A percentile compares a stretch with the other conserved stretches of the same genome.
phyloP scores from a whole-genome alignment of 2,888 invertebrate species.

The Aleiodes alternator region DNA sequence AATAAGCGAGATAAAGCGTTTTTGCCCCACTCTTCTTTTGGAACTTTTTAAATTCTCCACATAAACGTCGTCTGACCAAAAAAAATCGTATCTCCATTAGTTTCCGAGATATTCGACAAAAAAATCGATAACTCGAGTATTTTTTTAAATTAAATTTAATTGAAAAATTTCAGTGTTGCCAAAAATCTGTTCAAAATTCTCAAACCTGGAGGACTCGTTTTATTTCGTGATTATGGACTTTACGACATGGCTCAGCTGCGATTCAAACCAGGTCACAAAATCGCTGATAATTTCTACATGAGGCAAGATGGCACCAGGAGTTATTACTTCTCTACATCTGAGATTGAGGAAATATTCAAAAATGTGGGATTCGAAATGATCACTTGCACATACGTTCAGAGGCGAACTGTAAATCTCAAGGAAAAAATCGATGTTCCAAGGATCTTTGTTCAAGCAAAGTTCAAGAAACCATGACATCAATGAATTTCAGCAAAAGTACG shows the following conservation, averaged over 20 bases:
- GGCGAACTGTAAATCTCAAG: constrained; percentile 94
- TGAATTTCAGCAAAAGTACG: constrained; percentile 3
- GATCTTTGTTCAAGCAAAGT: constrained; percentile 95
- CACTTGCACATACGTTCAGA: constrained; percentile 86
- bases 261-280: constrained; percentile 94
- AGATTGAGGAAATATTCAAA: constrained; percentile 81
- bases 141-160: too few relatives aligned
- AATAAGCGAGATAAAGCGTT: too few relatives aligned
- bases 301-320: constrained; percentile 96
- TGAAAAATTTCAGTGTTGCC: constrained; percentile 58
- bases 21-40: too few relatives aligned
- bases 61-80: too few relatives aligned
- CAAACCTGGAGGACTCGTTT: constrained; percentile 85
- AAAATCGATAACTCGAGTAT: too few relatives aligned
- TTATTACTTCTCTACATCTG: constrained; percentile 88
- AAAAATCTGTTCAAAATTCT: constrained; percentile 82
- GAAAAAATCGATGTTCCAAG: constrained; percentile 94
- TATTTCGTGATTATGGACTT: constrained; percentile 95
- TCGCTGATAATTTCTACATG: constrained; percentile 94
- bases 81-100: too few relatives aligned
- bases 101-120: too few relatives aligned
- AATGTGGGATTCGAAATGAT: constrained; percentile 84
- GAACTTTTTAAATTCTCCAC: too few relatives aligned
- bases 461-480: constrained; percentile 77
- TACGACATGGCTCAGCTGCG: constrained; percentile 97